Evolutionary conservation across 1,140 invertebrate species (phyloP).

Genomic region (Mya arenaria): DNA sequence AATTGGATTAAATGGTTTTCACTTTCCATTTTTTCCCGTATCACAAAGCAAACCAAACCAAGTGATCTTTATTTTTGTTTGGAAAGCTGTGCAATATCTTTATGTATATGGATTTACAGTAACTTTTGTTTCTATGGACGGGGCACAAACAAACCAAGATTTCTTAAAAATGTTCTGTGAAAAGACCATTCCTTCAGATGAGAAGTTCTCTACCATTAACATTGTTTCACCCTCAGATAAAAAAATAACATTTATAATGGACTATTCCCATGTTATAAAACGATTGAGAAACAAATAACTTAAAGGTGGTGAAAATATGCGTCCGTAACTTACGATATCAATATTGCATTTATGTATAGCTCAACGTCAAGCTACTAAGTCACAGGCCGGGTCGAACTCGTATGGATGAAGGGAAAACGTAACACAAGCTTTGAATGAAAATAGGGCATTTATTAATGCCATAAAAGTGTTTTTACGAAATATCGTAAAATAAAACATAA

Average conservation of each 20-base stretch:
- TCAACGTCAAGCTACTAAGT: too few relatives aligned
- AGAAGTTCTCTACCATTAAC: background rate
- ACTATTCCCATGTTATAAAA: constrained; percentile 30
- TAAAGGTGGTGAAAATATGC: background rate
- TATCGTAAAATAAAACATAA: too few relatives aligned
- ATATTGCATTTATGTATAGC: too few relatives aligned
- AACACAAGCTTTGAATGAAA: too few relatives aligned
- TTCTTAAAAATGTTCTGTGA: constrained; percentile 39
- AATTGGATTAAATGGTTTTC: constrained; percentile 46
- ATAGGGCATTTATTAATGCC: too few relatives aligned
- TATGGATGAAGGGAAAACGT: too few relatives aligned
- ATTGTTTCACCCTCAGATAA: background rate
- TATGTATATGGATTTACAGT: constrained; percentile 23
- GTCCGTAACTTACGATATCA: background rate
- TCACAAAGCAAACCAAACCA: background rate
- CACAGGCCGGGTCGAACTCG: too few relatives aligned
- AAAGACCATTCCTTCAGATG: background rate
- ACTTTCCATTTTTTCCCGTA: constrained; percentile 36
- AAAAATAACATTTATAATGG: constrained; percentile 10
- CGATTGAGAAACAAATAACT: constrained; percentile 37
- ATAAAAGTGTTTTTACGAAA: too few relatives aligned
- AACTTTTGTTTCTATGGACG: constrained; percentile 33
- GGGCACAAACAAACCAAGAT: constrained; percentile 31
- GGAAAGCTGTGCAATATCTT: constrained; percentile 19
- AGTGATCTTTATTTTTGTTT: background rate